Base-by-base conservation (phyloP, 2,797 vertebrate genomes). In the Aythya fuligula region DNA sequence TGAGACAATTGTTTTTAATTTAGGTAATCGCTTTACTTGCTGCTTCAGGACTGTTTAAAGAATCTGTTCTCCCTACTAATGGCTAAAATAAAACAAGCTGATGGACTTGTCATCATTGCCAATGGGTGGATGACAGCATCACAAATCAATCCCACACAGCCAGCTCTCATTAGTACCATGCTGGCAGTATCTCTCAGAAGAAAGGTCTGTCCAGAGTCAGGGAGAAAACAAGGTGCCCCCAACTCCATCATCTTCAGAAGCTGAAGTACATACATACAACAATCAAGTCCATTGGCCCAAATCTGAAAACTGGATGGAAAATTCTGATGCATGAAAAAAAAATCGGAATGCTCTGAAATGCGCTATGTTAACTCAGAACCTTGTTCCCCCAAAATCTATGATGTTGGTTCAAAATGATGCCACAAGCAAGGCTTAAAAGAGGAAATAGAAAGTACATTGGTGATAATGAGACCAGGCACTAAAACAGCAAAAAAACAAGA, bases 21-120 rank as follows among this genome's bases (percentile, higher is more conserved):
- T 92, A 88, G 73, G 43, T 91, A 94, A 84, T 19, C 87, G 88
- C 94, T 94, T 93, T 79, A 82, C 90, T 96, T 86, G 85, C 86
- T 90, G 53, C 81, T 95, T 81, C 34, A 53, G 53, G 19, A 53
- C 11, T 73, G 39, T 90, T 95, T 93, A 83, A 94, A 91, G 77
- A 95, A 95, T 72, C 49, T 8, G 17, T 51, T 83, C 28, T 32
- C 28, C 30, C 51, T 74, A 10, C 32, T 78, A 89, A 78, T 19
- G 43, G n/a, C 74, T 92, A 93, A 95, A 94, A 81, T 85, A 87
- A 96, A 94, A 91, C 66, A 94, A 47, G 61, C 22, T 60, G 53
- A 65, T 66, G 56, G 60, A 79, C 70, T 58, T 93, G 36, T 43
- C 64, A 60, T 76, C 39, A 17, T 79, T 94, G 75, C 36, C 71